A percentile compares a stretch with the other conserved stretches of the same genome.
phyloP scores from a whole-genome alignment of 2,797 vertebrate species.

The Apodemus agrarius region DNA sequence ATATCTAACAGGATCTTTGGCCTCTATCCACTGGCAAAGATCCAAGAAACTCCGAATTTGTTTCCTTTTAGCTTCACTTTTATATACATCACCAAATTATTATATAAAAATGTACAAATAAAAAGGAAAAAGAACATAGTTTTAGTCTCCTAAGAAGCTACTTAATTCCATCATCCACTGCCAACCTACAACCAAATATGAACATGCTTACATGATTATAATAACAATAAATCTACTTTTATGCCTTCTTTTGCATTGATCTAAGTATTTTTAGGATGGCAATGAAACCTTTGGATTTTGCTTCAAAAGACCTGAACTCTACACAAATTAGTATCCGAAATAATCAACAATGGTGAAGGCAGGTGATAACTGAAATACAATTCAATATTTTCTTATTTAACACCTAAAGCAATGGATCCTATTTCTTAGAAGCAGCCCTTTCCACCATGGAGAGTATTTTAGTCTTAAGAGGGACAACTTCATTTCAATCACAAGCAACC shows the following conservation, averaged over 20 bases:
- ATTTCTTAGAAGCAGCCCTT: not conserved
- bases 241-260: not conserved
- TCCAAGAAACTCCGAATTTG: slow-evolving; percentile 19
- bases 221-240: not conserved
- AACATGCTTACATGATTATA: not conserved
- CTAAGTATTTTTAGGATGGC: not conserved
- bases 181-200: not conserved
- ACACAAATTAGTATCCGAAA: not conserved
- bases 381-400: not conserved
- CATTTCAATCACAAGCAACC: not conserved
- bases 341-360: not conserved
- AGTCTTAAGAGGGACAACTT: not conserved
- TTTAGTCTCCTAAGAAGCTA: slow-evolving; percentile 1
- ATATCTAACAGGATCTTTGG: not conserved
- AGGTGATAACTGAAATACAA: not conserved
- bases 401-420: not conserved
- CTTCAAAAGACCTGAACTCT: not conserved
- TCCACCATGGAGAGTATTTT: not conserved
- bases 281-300: slow-evolving; percentile 36
- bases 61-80: not conserved
- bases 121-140: not conserved
- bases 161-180: not conserved
- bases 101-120: slow-evolving; percentile 22
- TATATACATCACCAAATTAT: slow-evolving; percentile 43
- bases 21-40: not conserved